Conservation (phyloP, 2,113 vertebrate species). For the Gorsachius goisagi region DNA sequence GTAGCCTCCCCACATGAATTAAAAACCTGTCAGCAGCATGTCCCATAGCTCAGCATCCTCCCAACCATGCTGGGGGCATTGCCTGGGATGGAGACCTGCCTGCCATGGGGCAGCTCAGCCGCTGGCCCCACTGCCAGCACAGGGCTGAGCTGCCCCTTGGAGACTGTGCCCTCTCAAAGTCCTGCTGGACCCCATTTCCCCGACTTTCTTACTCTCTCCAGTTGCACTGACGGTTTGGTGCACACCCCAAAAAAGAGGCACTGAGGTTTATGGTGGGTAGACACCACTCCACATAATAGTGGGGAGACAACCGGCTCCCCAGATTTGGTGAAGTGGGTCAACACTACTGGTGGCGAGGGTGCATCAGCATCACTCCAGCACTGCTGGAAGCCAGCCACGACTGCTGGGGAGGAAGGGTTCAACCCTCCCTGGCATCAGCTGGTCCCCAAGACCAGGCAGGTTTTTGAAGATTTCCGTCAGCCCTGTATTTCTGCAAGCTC, state of each 20-base stretch:
- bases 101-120: background rate
- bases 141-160: background rate
- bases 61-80: background rate
- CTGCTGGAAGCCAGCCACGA: background rate
- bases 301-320: background rate
- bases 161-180: background rate
- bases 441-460: rapidly evolving
- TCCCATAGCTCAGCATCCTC: background rate
- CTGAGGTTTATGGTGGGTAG: background rate
- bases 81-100: background rate
- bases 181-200: background rate
- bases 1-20: background rate
- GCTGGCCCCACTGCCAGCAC: background rate
- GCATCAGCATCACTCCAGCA: background rate
- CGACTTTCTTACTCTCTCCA: rapidly evolving
- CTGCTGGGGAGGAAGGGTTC: background rate
- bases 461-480: background rate
- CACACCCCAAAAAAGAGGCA: background rate
- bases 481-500: background rate
- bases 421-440: background rate
- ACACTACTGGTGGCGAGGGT: background rate
- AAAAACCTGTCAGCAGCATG: background rate
- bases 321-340: background rate
- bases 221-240: background rate
- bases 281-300: rapidly evolving